Base-by-base conservation (phyloP, 2,797 vertebrate species). In the Emydoidea blandingii region DNA sequence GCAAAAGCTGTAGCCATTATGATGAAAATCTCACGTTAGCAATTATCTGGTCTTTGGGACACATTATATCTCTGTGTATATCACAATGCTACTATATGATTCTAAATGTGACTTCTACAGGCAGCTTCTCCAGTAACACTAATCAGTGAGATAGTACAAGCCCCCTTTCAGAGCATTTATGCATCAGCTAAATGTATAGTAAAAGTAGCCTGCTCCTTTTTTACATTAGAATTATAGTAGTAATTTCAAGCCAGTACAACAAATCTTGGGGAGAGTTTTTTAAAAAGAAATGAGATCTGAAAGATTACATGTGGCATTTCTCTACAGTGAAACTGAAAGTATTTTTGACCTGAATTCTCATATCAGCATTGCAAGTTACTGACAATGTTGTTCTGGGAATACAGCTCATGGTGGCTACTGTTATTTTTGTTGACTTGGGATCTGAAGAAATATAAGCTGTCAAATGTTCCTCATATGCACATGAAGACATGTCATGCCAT, bases 371-470 rank as follows among this genome's bases (percentile, higher is more conserved):
- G 29, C 72, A 88, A 54, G 80, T 93, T 96, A 82, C 29, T 79
- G 62, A 49, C n/a, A 41, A 12, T 85, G 85, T 76, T 96, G 79
- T 87, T 92, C 79, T 79, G 94, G 87, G 56, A 92, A 78, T 54
- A 83, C 37, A 72, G 62, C 62, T 90, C 54, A 89, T 85, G 95
- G 82, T 92, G 47, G 25, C 91, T 89, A 53, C 89, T 91, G 6
- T 85, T 96, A 53, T 76, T 97, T 94, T 96, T 91, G 82, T 93
- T 97, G 93, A 86, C 79, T 47, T 47, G 76, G 81, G 85, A 78
- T 92, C 84, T 19, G 0, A 86, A 79, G 50, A 81, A 54, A 86
- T 91, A 18, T 72, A 88, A 91, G 41, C 37, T 86, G 50, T 82
- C 74, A 93, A 90, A 29, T 2, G 2, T 94, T 96, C 37, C 37